Evolutionary conservation across 2,113 vertebrate species (phyloP).

Genomic region (Bubo scandiacus): DNA sequence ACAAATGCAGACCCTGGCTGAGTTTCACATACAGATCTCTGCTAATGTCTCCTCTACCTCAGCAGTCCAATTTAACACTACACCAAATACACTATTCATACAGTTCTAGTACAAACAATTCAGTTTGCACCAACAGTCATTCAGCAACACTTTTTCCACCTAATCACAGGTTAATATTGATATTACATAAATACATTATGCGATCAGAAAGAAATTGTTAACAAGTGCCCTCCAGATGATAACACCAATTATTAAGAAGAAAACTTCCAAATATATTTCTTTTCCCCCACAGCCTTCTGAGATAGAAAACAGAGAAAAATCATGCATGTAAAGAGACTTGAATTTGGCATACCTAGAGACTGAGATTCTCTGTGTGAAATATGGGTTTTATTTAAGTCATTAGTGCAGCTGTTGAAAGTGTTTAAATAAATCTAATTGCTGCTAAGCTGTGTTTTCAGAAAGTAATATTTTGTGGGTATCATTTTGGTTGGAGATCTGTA

Average conservation of each 20-base stretch:
- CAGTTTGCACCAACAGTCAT: background rate
- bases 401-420: background rate
- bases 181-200: background rate
- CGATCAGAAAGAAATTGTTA: background rate
- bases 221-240: background rate
- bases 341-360: background rate
- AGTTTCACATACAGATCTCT: background rate
- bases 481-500: background rate
- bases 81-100: background rate
- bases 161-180: background rate
- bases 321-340: background rate
- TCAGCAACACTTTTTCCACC: background rate
- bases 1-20: background rate
- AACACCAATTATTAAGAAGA: background rate
- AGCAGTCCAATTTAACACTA: background rate
- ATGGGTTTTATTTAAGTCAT: background rate
- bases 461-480: background rate
- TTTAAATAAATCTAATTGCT: constrained; percentile 13
- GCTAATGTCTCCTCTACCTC: background rate
- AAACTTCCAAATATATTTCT: background rate
- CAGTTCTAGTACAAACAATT: background rate
- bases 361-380: background rate
- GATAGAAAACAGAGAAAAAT: background rate
- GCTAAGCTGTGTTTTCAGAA: background rate
- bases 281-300: background rate